A percentile compares a stretch with the other conserved stretches of the same genome.
Evolutionary conservation across 2,113 vertebrate species (phyloP).

Genomic region (Irena cyanogastra): DNA sequence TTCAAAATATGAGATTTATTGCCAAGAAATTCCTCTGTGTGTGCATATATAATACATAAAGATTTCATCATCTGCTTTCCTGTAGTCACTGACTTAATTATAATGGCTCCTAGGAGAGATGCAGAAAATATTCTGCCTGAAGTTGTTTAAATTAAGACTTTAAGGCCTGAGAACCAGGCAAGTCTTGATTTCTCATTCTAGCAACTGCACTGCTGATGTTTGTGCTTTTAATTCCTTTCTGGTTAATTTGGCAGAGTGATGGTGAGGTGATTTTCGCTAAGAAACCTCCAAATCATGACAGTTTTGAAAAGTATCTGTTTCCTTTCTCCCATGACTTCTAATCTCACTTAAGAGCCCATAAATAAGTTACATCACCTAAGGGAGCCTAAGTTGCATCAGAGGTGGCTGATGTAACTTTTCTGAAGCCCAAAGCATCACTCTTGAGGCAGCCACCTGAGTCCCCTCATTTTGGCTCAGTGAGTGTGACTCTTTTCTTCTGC

Average conservation of each 20-base stretch:
- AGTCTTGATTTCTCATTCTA: not conserved
- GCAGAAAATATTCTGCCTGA: not conserved
- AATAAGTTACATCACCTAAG: not conserved
- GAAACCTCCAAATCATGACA: not conserved
- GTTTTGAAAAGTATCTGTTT: not conserved
- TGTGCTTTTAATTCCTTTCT: not conserved
- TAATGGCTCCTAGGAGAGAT: not conserved
- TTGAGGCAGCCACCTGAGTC: not conserved
- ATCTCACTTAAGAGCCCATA: not conserved
- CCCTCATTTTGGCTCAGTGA: not conserved
- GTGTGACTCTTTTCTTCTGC: not conserved
- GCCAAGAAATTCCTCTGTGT: not conserved
- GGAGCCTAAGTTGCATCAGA: not conserved
- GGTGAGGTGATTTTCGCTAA: not conserved
- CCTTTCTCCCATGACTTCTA: not conserved
- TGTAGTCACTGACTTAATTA: not conserved
- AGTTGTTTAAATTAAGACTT: not conserved
- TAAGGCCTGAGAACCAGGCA: not conserved
- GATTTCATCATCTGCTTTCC: constrained; percentile 1
- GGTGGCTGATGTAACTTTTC: not conserved
- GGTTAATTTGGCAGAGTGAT: not conserved
- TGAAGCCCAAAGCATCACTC: not conserved
- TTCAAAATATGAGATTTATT: not conserved
- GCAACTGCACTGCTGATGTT: not conserved
- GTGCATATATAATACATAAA: not conserved